phyloP scores from a whole-genome alignment of 2,113 vertebrate genomes.

The Camarhynchus parvulus region DNA sequence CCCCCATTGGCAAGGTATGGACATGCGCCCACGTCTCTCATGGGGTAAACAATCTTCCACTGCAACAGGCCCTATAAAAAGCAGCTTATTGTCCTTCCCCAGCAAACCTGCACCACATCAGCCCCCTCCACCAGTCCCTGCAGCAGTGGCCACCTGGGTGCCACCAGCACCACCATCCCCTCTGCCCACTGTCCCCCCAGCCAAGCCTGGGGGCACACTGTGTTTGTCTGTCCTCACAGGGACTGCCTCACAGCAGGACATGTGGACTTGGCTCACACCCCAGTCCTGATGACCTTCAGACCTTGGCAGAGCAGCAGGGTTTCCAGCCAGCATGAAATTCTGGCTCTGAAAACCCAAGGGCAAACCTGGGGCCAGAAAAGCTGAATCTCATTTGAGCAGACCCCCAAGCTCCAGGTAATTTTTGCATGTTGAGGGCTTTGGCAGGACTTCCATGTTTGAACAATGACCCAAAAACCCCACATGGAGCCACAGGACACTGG shows the following conservation, averaged over 20 bases:
- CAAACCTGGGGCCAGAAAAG: neutral
- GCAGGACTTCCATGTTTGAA: neutral
- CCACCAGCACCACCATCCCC: neutral
- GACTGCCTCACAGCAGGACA: neutral
- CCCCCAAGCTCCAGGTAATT: neutral
- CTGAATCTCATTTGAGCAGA: rapidly evolving
- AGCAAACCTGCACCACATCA: neutral
- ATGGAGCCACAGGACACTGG: neutral
- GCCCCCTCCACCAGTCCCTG: neutral
- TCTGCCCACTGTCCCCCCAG: neutral
- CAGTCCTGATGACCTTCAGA: neutral
- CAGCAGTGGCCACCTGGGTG: neutral
- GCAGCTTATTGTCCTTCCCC: neutral
- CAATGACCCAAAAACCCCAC: rapidly evolving
- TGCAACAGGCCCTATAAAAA: rapidly evolving
- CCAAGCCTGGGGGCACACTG: too few species aligned
- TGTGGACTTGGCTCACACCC: neutral
- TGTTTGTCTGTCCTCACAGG: neutral
- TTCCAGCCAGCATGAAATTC: neutral
- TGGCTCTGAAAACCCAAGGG: neutral
- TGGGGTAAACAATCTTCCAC: neutral
- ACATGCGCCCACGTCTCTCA: neutral
- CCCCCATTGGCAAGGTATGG: rapidly evolving
- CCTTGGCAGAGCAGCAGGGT: neutral
- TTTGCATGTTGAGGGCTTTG: neutral